A percentile compares a stretch with the other conserved stretches of the same genome.
Evolutionary conservation across 2,797 vertebrate species (phyloP).

Genomic region (Phrynocephalus vlangalii): DNA sequence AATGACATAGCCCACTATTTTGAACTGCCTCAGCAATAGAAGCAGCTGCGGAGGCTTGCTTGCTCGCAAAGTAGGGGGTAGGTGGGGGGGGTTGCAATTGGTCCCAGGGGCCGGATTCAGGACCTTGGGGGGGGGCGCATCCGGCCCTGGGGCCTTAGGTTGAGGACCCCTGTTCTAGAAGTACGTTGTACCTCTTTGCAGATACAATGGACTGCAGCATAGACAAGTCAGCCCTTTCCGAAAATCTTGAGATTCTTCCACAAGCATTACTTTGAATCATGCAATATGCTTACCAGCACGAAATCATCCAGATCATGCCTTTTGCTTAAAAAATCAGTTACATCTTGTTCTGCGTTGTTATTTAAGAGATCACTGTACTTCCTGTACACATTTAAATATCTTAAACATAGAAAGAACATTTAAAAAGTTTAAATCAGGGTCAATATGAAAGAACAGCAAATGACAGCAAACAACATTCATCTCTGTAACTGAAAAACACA

Average conservation of each 20-base stretch:
- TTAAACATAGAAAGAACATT: slow-evolving; percentile 70
- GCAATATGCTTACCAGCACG: slow-evolving; percentile 76
- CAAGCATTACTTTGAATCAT: neutral
- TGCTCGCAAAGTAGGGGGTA: too few species aligned
- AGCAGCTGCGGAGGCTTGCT: too few species aligned
- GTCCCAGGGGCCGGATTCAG: too few species aligned
- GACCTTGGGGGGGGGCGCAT: too few species aligned
- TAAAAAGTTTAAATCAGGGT: neutral
- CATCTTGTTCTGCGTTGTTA: slow-evolving; percentile 76
- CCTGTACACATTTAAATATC: slow-evolving; percentile 88
- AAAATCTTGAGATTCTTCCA: neutral
- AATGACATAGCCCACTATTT: too few species aligned
- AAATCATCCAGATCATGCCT: slow-evolving; percentile 84
- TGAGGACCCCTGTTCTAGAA: too few species aligned
- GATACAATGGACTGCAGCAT: neutral
- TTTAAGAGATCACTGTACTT: slow-evolving; percentile 87
- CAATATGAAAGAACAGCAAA: neutral
- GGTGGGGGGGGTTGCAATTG: too few species aligned
- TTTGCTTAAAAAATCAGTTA: slow-evolving; percentile 84
- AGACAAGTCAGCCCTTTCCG: neutral
- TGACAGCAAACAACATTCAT: neutral
- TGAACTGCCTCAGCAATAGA: too few species aligned
- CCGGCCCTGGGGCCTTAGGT: too few species aligned
- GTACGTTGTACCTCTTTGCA: neutral
- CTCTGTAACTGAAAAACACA: neutral